Evolutionary conservation across 2,113 vertebrate genomes (phyloP).

Genomic region (Hepsetus odoe): DNA sequence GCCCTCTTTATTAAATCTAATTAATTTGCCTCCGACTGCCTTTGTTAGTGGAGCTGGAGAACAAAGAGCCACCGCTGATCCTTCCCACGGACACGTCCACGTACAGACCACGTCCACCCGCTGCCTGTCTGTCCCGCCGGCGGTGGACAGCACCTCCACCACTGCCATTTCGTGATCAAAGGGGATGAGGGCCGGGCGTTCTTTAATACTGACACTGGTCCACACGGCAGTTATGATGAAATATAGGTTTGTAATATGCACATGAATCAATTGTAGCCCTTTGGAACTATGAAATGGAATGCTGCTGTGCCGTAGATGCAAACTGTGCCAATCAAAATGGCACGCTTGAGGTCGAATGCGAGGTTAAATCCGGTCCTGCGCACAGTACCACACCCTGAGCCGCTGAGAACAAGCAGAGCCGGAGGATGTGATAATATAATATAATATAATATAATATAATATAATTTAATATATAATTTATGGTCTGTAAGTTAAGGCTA

Average conservation of each 20-base stretch:
- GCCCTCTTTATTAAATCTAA: constrained; percentile 63
- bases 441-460: not conserved
- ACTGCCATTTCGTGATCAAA: constrained; percentile 51
- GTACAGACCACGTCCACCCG: constrained; percentile 45
- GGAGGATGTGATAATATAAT: constrained; percentile 26
- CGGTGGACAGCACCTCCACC: constrained; percentile 46
- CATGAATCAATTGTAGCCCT: not conserved
- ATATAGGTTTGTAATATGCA: too few relatives aligned
- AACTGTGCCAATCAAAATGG: constrained; percentile 1
- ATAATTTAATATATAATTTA: not conserved
- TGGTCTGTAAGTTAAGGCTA: not conserved
- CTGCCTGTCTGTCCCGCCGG: constrained; percentile 43
- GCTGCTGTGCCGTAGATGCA: not conserved
- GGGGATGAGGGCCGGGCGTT: constrained; percentile 26
- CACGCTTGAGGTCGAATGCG: constrained; percentile 15
- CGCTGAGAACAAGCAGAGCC: constrained; percentile 30
- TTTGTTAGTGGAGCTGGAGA: constrained; percentile 66
- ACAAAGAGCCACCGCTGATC: constrained; percentile 60
- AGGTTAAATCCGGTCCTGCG: constrained; percentile 38
- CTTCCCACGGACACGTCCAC: constrained; percentile 32
- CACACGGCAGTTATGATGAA: not conserved
- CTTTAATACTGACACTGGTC: not conserved
- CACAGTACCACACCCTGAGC: constrained; percentile 50
- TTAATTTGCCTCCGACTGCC: constrained; percentile 62
- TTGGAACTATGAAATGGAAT: not conserved